Percentiles rank a stretch among this genome's conserved stretches.
These are phyloP conservation scores for Tigriopus californicus DNA, from an alignment of 2,888 invertebrate genomes.

Conservation along the genomic window DNA sequence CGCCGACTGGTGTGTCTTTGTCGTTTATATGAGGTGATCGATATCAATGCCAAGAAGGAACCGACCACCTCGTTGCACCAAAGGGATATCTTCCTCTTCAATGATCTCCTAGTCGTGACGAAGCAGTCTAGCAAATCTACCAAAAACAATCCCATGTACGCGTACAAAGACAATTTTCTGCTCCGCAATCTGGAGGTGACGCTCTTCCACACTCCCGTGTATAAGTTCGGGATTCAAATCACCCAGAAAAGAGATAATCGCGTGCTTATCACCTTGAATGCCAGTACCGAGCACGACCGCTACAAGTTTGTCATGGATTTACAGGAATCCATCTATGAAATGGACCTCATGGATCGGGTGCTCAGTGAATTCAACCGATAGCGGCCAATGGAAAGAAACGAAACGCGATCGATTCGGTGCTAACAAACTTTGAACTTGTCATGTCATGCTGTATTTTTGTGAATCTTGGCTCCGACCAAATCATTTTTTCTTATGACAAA, in stretches of 20 bases:
- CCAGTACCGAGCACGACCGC: constrained; percentile 8
- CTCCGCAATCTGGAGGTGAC: constrained; percentile 5
- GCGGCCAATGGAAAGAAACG: too few relatives aligned
- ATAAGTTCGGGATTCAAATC: constrained; percentile 18
- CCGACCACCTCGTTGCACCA: not conserved
- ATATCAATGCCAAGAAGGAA: constrained; percentile 14
- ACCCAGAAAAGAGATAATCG: constrained; percentile 16
- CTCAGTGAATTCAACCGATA: not conserved
- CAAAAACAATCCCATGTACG: constrained; percentile 2
- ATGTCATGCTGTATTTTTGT: not conserved
- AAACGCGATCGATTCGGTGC: not conserved
- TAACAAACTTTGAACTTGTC: not conserved
- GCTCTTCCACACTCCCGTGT: constrained; percentile 15
- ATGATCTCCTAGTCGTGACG: constrained; percentile 16
- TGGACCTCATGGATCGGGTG: constrained; percentile 19
- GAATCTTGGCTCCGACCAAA: too few relatives aligned
- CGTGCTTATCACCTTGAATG: constrained; percentile 15
- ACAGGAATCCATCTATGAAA: constrained; percentile 17
- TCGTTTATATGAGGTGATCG: constrained; percentile 4
- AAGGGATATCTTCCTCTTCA: constrained; percentile 13
- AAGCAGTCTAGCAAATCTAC: constrained; percentile 3
- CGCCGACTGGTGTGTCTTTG: constrained; percentile 13
- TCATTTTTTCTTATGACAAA: too few relatives aligned
- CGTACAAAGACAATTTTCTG: constrained; percentile 3
- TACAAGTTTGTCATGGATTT: constrained; percentile 16